A percentile compares a stretch with the other conserved stretches of the same genome.
Conservation (phyloP, 2,797 vertebrate species). For the Acipenser ruthenus region DNA sequence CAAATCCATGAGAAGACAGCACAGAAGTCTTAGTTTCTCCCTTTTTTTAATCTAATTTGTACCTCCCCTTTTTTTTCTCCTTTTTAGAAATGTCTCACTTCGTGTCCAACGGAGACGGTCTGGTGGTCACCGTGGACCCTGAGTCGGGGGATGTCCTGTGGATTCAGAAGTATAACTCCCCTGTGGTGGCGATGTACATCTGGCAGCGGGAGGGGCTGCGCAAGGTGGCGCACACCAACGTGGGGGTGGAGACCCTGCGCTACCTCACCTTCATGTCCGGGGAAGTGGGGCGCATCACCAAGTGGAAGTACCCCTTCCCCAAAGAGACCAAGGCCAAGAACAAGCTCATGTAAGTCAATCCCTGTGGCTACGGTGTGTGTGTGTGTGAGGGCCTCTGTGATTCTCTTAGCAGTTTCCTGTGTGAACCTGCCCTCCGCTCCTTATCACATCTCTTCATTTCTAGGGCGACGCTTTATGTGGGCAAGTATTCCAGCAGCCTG, state of each 20-base stretch:
- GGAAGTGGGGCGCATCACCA: conserved; percentile 89
- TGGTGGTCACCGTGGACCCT: conserved; percentile 93
- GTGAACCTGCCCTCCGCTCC: not conserved
- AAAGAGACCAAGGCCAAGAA: conserved; percentile 89
- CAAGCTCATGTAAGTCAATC: conserved; percentile 79
- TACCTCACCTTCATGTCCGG: conserved; percentile 96
- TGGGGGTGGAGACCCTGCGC: conserved; percentile 88
- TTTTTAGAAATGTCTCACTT: conserved; percentile 87
- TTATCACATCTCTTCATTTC: not conserved
- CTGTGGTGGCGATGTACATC: conserved; percentile 93
- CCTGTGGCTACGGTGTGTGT: not conserved
- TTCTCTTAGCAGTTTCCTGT: not conserved
- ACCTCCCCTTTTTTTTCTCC: not conserved
- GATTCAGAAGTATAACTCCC: conserved; percentile 94
- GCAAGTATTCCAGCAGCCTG: conserved; percentile 88
- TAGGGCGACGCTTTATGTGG: conserved; percentile 94
- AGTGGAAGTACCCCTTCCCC: conserved; percentile 95
- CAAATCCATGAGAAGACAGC: too few relatives aligned
- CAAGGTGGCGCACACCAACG: conserved; percentile 86
- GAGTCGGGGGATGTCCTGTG: conserved; percentile 86
- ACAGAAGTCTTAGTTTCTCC: not conserved
- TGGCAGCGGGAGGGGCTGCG: conserved; percentile 89
- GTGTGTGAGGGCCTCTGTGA: conserved; percentile 7
- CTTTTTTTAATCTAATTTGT: too few relatives aligned
- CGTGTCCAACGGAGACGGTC: conserved; percentile 90